A percentile compares a stretch with the other conserved stretches of the same genome.
These are phyloP conservation scores for Cantharis lateralis DNA, from an alignment of 2,888 invertebrate genomes.

Conservation along the genomic window DNA sequence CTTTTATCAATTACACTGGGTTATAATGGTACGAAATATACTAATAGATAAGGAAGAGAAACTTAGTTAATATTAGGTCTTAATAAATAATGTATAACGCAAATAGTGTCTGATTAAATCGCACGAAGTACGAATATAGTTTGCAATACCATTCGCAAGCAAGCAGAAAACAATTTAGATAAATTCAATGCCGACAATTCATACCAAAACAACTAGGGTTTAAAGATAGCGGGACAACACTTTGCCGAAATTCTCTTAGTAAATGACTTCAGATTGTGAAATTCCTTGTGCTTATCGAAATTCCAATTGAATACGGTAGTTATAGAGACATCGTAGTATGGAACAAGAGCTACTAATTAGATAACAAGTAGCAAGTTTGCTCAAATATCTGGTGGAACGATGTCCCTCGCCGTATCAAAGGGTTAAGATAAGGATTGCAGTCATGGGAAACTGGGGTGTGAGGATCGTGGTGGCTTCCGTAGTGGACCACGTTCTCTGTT, in stretches of 20 bases:
- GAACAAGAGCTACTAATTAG: constrained; percentile 53
- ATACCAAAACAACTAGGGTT: constrained; percentile 43
- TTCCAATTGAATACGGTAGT: constrained; percentile 53
- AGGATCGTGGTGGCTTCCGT: constrained; percentile 35
- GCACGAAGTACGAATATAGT: constrained; percentile 20
- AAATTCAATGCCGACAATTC: constrained; percentile 49
- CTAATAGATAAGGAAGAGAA: constrained; percentile 3
- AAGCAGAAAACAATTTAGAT: constrained; percentile 48
- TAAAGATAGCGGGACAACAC: constrained; percentile 41
- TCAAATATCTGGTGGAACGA: constrained; percentile 31
- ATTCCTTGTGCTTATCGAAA: constrained; percentile 52
- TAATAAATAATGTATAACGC: constrained; percentile 3
- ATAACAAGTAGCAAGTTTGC: constrained; percentile 51
- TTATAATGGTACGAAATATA: not conserved
- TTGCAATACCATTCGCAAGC: constrained; percentile 35
- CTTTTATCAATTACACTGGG: not conserved
- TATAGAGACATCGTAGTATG: constrained; percentile 52
- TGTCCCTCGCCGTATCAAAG: constrained; percentile 13
- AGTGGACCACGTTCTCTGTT: constrained; percentile 44
- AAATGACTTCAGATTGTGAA: constrained; percentile 44
- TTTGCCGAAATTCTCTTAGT: constrained; percentile 30
- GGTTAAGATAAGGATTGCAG: constrained; percentile 28
- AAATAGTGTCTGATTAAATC: constrained; percentile 24
- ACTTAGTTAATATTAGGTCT: constrained; percentile 1
- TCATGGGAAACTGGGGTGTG: constrained; percentile 26